Conservation (phyloP, 1,140 invertebrate genomes). For the Gyrodactylus bullatarudis region DNA sequence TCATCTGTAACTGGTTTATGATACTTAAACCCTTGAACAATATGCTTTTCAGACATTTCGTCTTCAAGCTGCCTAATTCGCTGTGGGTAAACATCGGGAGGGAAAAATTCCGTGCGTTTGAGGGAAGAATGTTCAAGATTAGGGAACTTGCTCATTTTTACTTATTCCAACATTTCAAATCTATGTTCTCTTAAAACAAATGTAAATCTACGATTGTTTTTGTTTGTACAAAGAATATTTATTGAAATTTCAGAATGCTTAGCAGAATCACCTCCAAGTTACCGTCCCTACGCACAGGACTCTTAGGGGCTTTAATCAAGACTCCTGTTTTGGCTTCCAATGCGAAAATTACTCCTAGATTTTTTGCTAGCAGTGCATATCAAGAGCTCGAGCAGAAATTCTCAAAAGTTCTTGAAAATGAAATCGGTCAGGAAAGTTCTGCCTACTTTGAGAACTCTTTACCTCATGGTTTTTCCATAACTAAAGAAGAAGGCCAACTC, state of each 20-base stretch:
- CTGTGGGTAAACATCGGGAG: constrained; percentile 1
- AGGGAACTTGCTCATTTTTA: neutral
- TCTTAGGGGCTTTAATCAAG: too few species aligned
- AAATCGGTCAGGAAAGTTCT: neutral
- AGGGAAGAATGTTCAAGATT: neutral
- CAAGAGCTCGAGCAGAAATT: neutral
- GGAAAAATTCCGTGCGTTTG: neutral
- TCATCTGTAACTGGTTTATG: constrained; percentile 1
- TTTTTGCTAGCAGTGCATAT: neutral
- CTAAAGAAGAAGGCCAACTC: neutral
- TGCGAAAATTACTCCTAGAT: neutral
- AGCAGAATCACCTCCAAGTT: too few species aligned
- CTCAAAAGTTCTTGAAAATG: neutral
- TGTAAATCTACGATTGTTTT: too few species aligned
- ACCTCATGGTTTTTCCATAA: neutral
- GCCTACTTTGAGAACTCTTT: neutral
- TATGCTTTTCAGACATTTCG: neutral
- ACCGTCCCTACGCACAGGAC: too few species aligned
- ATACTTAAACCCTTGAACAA: neutral
- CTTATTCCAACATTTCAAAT: too few species aligned
- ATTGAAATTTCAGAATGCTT: neutral
- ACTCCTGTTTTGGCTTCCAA: neutral
- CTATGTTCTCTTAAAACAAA: too few species aligned
- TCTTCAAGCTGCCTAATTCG: neutral
- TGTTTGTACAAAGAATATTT: too few species aligned